Evolutionary conservation across 2,113 vertebrate species (phyloP), one percentile per base, ranked within the genome.

Genomic region (Rhea americana): DNA sequence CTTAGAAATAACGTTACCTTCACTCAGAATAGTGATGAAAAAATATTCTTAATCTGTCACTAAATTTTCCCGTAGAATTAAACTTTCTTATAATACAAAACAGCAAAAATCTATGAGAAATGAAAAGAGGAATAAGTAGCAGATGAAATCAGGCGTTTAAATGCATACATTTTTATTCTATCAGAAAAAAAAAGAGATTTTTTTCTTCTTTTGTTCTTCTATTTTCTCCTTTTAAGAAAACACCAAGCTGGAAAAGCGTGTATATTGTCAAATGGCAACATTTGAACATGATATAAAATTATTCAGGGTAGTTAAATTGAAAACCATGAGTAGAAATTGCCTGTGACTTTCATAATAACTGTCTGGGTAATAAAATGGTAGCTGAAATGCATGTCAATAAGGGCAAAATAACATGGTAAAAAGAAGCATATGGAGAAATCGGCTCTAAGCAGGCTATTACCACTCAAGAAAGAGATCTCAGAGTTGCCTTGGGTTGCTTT

Each of bases 1-100:
- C 95, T 96, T 89, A 96, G 95, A 97, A 98, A 98, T 97, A 98
- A 97, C 97, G 94, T 97, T 98, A 93, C 96, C 97, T 97, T 98
- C 97, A 97, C 98, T 98, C 98, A 98, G 97, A 98, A 97, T 97
- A 98, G 98, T 98, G 98, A 99, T 98, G 98, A 98, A 98, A 98
- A 98, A 98, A 98, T 98, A 96, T 94, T 98, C 96, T 98, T 98
- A 98, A 98, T 98, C 97, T 97, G 97, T 97, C 97, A 97, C 97
- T 98, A 98, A 98, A 98, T 98, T 98, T 98, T 96, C 96, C 96
- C 90, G 83, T 93, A 86, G 93, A 96, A 94, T 97, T 94, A 96
- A 96, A 87, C 85, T 87, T 92, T 63, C 76, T 96, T 90, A 80
- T 96, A 87, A 95, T 85, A 65, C 9, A 92, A 96, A 95, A 83